A percentile compares a stretch with the other conserved stretches of the same genome.
Conservation (phyloP, 2,888 invertebrate genomes). For the Lepidocyrtoides sp. region DNA sequence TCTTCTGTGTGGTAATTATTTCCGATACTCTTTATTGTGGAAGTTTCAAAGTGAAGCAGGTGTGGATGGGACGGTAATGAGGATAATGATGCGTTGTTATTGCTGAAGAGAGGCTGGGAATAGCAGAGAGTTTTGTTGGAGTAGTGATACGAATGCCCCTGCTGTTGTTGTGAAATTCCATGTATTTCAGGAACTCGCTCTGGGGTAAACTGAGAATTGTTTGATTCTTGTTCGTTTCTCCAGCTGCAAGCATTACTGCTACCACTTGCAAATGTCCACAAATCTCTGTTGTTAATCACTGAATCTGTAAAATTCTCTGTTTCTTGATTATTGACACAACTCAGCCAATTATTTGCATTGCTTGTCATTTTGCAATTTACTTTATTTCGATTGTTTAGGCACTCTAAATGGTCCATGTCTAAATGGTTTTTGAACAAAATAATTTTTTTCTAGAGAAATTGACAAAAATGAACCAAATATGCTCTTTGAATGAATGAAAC, state of each 20-base stretch:
- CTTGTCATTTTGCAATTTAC: not conserved
- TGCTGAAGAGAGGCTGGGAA: not conserved
- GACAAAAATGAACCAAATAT: too few species aligned
- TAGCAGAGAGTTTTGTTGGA: not conserved
- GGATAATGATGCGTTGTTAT: not conserved
- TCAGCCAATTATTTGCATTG: not conserved
- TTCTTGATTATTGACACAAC: not conserved
- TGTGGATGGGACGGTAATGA: not conserved
- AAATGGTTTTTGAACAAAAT: too few species aligned
- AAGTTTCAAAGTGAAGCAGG: not conserved
- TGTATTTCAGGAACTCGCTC: not conserved
- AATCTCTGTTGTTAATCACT: not conserved
- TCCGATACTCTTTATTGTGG: not conserved
- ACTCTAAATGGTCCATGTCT: conserved; percentile 10
- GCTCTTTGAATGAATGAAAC: too few species aligned
- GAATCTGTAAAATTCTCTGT: not conserved
- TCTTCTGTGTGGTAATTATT: not conserved
- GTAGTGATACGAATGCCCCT: not conserved
- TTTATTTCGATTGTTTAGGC: not conserved
- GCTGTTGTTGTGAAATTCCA: not conserved
- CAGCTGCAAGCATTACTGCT: not conserved
- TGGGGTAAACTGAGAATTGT: conserved; percentile 38
- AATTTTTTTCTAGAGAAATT: too few species aligned
- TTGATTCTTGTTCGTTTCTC: not conserved
- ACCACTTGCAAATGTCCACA: not conserved